Base-by-base conservation (phyloP, 1,140 invertebrate genomes). In the Scaptomyza montana region DNA sequence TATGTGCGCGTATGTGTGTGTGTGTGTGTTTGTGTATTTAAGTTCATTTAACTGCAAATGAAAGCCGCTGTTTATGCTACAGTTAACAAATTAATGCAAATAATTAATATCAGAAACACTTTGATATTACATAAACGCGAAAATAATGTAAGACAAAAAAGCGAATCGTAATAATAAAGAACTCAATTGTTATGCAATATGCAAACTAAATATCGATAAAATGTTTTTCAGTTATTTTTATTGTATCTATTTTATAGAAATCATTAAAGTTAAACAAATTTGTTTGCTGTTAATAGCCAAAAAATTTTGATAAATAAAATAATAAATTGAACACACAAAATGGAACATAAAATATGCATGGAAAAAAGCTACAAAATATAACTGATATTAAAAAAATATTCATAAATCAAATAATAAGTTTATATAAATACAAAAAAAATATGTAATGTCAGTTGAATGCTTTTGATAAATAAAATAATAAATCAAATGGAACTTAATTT, bases 41-140 rank as follows among this genome's bases (percentile, higher is more conserved):
- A 61, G 33, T 25, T 51, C 47, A 49, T 60, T 50, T 60, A 60
- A 51, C 47, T 63, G 60, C 19, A 43, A 60, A 46, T 39, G 30
- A 65, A 43, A 46, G 45, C 46, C 21, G 12, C 25, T 30, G 28
- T 41, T 57, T 25, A 61, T 49, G 57, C 45, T 13, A 36, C 39
- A 50, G 21, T 46, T 39, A 54, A 62, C n/a, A 60, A 59, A 67
- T 49, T 62, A 43, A 39, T 47, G 7, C 49, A 36, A 50, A 28
- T 47, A 57, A n/a, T 6, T 30, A 21, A 33, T 25, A 36, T 28
- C 39, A 39, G 9, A 28, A 28, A 28, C 46, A 13, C 10, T 43
- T 43, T n/a, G 39, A 5, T 21, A 55, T 39, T 9, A 1, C 25
- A 49, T 25, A 25, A 2, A 47, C 2, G 8, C 21, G 8, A 9